Evolutionary conservation across 2,888 invertebrate genomes (phyloP).

Genomic region (Machimus rusticus): DNA sequence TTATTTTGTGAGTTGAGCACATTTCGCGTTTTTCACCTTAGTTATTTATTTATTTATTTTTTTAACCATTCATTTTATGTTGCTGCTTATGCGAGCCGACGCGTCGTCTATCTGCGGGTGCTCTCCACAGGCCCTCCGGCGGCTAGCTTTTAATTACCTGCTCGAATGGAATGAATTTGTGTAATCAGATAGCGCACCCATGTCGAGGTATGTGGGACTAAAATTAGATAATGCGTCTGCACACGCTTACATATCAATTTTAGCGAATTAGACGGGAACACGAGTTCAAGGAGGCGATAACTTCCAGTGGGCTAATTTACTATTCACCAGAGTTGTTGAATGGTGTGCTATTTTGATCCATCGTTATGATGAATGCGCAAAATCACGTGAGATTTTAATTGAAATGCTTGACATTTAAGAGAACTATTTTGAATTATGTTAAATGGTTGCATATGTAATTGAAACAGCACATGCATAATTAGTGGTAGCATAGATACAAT

Average conservation of each 20-base stretch:
- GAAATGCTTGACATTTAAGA: neutral
- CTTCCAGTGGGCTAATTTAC: neutral
- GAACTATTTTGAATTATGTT: neutral
- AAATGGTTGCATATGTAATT: no score
- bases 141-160: constrained; percentile 6
- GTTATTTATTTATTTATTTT: neutral
- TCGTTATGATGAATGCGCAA: neutral
- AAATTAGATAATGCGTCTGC: constrained; percentile 13
- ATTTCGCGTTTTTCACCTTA: neutral
- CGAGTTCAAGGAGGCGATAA: neutral
- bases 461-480: no score
- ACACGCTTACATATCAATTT: constrained; percentile 13
- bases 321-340: neutral
- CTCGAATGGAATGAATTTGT: constrained; percentile 8
- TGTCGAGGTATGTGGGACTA: neutral
- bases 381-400: neutral
- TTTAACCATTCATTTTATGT: neutral
- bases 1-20: constrained; percentile 5
- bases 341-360: neutral
- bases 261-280: constrained; percentile 1
- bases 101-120: neutral
- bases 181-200: constrained; percentile 24
- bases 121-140: neutral
- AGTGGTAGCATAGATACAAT: no score
- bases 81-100: neutral